Percentiles rank a stretch among this genome's conserved stretches.
phyloP scores from a whole-genome alignment of 2,797 vertebrate genomes.

The Sandelia bainsii region DNA sequence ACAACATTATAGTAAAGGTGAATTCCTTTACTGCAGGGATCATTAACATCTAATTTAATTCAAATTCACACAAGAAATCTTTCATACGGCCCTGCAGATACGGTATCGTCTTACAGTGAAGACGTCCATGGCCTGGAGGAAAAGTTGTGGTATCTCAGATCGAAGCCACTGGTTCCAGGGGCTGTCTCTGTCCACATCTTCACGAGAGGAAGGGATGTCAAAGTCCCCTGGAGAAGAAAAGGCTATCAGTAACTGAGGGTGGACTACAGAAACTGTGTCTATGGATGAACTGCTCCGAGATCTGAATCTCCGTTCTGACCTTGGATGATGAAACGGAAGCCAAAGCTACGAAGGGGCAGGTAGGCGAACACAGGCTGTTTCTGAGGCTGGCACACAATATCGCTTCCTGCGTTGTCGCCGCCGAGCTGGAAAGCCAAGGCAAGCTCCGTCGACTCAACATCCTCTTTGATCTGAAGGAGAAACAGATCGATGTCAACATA shows the following conservation, averaged over 20 bases:
- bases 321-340: conserved; percentile 88
- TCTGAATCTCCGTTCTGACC: conserved; percentile 56
- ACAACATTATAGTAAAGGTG: background rate
- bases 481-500: conserved; percentile 23
- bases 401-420: conserved; percentile 29
- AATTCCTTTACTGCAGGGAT: background rate
- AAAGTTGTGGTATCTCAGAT: conserved; percentile 85
- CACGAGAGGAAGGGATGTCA: conserved; percentile 88
- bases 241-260: background rate
- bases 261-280: background rate
- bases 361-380: conserved; percentile 88
- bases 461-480: conserved; percentile 81
- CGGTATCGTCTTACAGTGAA: conserved; percentile 78
- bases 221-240: conserved; percentile 81
- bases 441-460: conserved; percentile 84
- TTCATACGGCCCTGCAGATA: background rate
- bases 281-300: background rate
- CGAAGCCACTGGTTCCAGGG: conserved; percentile 90
- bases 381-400: conserved; percentile 72
- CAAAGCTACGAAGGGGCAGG: conserved; percentile 86
- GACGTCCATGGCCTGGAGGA: conserved; percentile 85
- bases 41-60: too few species aligned
- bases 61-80: background rate
- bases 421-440: conserved; percentile 86
- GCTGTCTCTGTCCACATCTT: conserved; percentile 88